phyloP scores from a whole-genome alignment of 2,113 vertebrate species.

The Synodontis membranacea region DNA sequence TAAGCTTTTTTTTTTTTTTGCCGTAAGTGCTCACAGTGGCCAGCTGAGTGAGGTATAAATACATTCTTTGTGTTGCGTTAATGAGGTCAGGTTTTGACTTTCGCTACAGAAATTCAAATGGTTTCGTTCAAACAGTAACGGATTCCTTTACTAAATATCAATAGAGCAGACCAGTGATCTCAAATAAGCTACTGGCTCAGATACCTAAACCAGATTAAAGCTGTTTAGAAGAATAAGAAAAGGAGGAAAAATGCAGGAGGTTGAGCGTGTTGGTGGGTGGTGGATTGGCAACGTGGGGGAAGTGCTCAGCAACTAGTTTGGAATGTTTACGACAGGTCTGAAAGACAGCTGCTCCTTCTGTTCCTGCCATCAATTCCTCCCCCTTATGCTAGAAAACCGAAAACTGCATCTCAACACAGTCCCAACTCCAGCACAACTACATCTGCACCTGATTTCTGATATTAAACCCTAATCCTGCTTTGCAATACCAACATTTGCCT shows the following conservation, averaged over 20 bases:
- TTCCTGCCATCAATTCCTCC: constrained; percentile 57
- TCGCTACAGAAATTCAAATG: constrained; percentile 42
- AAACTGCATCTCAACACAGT: constrained; percentile 43
- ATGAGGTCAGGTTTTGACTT: constrained; percentile 50
- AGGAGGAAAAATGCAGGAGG: constrained; percentile 12
- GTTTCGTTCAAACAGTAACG: constrained; percentile 30
- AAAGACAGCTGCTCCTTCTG: constrained; percentile 71
- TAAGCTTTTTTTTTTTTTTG: constrained; percentile 62
- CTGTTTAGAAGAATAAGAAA: constrained; percentile 11
- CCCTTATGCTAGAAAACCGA: constrained; percentile 55
- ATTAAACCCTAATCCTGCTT: not conserved
- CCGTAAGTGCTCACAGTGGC: constrained; percentile 66
- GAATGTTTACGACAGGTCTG: constrained; percentile 66
- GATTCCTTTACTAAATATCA: not conserved
- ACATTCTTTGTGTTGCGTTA: constrained; percentile 59
- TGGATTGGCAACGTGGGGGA: constrained; percentile 7
- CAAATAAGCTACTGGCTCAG: constrained; percentile 17
- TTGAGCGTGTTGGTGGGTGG: not conserved
- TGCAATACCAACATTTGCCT: constrained; percentile 6
- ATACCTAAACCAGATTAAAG: constrained; percentile 11
- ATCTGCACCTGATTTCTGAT: constrained; percentile 14
- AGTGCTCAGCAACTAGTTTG: constrained; percentile 59
- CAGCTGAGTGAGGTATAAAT: constrained; percentile 64
- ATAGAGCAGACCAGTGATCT: not conserved
- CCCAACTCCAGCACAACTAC: constrained; percentile 38